A percentile compares a stretch with the other conserved stretches of the same genome.
These are phyloP conservation scores for Urechis unicinctus DNA, from an alignment of 2,888 invertebrate genomes.

Conservation along the genomic window DNA sequence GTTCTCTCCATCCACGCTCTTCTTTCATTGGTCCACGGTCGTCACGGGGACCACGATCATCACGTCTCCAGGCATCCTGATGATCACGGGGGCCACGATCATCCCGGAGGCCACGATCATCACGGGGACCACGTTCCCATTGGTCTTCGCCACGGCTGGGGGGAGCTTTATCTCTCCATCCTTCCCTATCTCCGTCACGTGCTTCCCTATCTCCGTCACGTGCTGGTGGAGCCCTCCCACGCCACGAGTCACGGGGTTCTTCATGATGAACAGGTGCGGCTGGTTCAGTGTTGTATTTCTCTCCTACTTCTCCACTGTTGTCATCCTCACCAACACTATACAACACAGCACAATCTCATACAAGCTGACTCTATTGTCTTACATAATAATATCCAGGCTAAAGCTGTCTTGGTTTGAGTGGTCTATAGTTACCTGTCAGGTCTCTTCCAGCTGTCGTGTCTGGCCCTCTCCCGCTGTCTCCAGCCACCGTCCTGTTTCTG, in stretches of 20 bases:
- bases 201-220: too few relatives aligned
- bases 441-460: conserved; percentile 34
- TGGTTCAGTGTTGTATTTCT: neutral
- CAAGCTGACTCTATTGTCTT: too few relatives aligned
- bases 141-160: neutral
- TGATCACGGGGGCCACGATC: neutral
- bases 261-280: too few relatives aligned
- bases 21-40: conserved; percentile 3
- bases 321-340: neutral
- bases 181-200: neutral
- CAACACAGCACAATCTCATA: neutral
- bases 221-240: too few relatives aligned
- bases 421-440: neutral
- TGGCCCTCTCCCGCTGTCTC: conserved; percentile 38
- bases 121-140: neutral
- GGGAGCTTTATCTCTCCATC: neutral
- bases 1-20: conserved; percentile 6
- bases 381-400: too few relatives aligned
- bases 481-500: conserved; percentile 28
- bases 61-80: neutral
- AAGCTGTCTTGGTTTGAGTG: neutral
- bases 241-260: too few relatives aligned
- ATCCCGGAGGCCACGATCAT: conserved; percentile 1
- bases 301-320: neutral
- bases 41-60: neutral